Conservation (phyloP, 2,888 invertebrate genomes). For the Kuschelorhynchus macadamiae region DNA sequence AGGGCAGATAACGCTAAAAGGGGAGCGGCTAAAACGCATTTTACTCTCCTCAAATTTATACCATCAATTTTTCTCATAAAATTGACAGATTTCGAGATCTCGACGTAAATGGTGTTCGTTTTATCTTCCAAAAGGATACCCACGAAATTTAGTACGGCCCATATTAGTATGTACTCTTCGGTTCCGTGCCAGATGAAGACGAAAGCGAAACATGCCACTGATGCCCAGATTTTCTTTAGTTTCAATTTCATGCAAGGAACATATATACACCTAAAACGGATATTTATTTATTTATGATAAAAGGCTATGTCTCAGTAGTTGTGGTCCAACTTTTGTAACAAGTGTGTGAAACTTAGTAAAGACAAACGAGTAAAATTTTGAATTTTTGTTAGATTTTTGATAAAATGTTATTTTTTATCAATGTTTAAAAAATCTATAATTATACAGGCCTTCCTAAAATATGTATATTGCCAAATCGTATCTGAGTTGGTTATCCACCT, state of each 20-base stretch:
- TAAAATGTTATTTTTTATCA: too few relatives aligned
- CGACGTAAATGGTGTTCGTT: slow-evolving; percentile 70
- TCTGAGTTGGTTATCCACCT: too few relatives aligned
- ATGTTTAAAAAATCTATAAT: too few relatives aligned
- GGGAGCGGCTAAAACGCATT: slow-evolving; percentile 78
- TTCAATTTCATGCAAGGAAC: slow-evolving; percentile 72
- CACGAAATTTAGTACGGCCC: slow-evolving; percentile 89
- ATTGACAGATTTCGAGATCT: slow-evolving; percentile 65
- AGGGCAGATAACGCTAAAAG: slow-evolving; percentile 84
- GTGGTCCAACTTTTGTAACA: too few relatives aligned
- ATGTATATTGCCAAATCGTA: too few relatives aligned
- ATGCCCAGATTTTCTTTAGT: slow-evolving; percentile 77
- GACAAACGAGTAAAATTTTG: too few relatives aligned
- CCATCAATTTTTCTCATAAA: slow-evolving; percentile 50
- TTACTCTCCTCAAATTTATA: slow-evolving; percentile 72
- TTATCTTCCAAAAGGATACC: slow-evolving; percentile 82
- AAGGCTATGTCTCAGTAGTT: too few relatives aligned
- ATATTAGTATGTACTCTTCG: slow-evolving; percentile 82
- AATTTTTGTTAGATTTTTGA: too few relatives aligned
- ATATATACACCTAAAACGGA: slow-evolving; percentile 84
- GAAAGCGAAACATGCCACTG: slow-evolving; percentile 84
- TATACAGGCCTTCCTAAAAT: too few relatives aligned
- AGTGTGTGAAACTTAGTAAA: too few relatives aligned
- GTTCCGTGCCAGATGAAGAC: slow-evolving; percentile 94
- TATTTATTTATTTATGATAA: not conserved